A percentile compares a stretch with the other conserved stretches of the same genome.
These are phyloP conservation scores for Epicampocera succincta DNA, from an alignment of 2,888 invertebrate species.

Conservation along the genomic window DNA sequence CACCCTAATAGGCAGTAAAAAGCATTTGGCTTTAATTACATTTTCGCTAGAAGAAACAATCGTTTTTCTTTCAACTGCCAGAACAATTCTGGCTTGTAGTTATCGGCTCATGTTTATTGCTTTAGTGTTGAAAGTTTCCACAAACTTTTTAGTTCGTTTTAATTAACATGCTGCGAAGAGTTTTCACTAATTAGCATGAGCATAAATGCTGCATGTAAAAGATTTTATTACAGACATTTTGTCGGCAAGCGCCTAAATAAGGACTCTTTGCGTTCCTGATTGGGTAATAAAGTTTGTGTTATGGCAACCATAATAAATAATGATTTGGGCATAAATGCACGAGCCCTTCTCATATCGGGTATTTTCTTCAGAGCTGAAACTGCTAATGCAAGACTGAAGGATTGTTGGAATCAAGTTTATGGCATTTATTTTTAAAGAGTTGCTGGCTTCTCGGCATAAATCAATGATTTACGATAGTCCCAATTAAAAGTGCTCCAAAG, in stretches of 20 bases:
- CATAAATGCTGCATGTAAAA: slow-evolving; percentile 22
- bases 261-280: slow-evolving; percentile 7
- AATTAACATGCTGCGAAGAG: slow-evolving; percentile 42
- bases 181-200: slow-evolving; percentile 59
- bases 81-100: slow-evolving; percentile 6
- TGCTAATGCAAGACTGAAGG: too few species aligned
- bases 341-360: background rate
- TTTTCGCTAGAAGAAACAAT: slow-evolving; percentile 1
- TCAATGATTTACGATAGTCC: too few species aligned
- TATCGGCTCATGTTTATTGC: slow-evolving; percentile 5
- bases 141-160: slow-evolving; percentile 11
- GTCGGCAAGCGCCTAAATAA: background rate
- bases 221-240: slow-evolving; percentile 19
- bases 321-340: slow-evolving; percentile 13
- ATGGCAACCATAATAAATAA: slow-evolving; percentile 52
- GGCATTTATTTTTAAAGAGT: too few species aligned
- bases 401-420: too few species aligned
- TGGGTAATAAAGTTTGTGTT: slow-evolving; percentile 55
- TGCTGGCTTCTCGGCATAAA: too few species aligned
- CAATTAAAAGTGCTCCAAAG: too few species aligned
- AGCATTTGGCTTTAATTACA: background rate
- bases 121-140: background rate
- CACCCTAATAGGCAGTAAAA: slow-evolving; percentile 1
- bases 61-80: background rate
- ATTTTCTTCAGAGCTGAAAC: too few species aligned